Conservation (phyloP, 2,888 invertebrate genomes). For the Diarsia mendica region DNA sequence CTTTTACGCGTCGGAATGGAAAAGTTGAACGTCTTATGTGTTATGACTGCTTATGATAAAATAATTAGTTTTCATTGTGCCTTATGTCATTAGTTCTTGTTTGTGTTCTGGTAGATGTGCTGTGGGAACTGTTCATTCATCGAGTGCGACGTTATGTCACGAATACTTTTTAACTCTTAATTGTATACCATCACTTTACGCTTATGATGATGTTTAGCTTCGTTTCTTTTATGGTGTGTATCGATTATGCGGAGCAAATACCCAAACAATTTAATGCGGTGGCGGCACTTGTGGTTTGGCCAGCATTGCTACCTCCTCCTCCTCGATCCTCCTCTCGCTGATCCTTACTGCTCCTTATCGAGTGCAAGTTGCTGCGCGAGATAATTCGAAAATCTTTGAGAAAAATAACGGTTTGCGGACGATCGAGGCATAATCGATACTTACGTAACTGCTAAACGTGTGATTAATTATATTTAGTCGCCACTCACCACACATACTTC, state of each 20-base stretch:
- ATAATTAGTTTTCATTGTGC: slow-evolving; percentile 72
- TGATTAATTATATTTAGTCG: slow-evolving; percentile 18
- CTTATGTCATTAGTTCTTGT: slow-evolving; percentile 72
- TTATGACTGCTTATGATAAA: slow-evolving; percentile 68
- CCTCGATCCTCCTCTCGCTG: background rate
- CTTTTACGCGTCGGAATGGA: slow-evolving; percentile 82
- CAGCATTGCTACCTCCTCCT: background rate
- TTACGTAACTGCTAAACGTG: background rate
- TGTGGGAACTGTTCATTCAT: slow-evolving; percentile 48
- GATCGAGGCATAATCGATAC: background rate
- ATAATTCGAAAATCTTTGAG: background rate
- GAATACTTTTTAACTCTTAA: slow-evolving; percentile 13
- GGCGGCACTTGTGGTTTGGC: background rate
- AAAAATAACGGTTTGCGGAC: background rate
- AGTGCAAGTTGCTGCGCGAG: background rate
- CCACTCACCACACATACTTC: background rate
- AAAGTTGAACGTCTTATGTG: slow-evolving; percentile 84
- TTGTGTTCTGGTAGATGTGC: slow-evolving; percentile 36
- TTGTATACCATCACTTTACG: slow-evolving; percentile 16
- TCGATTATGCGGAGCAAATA: background rate
- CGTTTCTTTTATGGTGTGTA: background rate
- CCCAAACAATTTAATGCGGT: background rate
- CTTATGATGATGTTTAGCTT: slow-evolving; percentile 5
- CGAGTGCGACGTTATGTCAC: slow-evolving; percentile 39
- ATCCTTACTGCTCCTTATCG: background rate